Conservation (phyloP, 2,113 vertebrate species). For the Larimichthys polyactis region DNA sequence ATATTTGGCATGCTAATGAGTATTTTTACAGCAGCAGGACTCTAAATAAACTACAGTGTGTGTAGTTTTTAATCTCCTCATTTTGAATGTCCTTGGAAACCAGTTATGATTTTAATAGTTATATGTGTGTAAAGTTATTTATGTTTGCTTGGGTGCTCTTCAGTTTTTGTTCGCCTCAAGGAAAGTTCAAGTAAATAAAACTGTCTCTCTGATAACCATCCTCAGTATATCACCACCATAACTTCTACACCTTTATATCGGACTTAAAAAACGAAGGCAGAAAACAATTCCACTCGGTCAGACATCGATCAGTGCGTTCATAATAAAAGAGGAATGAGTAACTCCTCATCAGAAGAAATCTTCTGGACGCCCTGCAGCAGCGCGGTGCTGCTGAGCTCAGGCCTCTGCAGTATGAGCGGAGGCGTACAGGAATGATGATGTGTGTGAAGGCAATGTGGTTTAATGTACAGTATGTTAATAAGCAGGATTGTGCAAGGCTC, state of each 20-base stretch:
- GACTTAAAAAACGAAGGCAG: slow-evolving; percentile 19
- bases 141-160: background rate
- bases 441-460: slow-evolving; percentile 53
- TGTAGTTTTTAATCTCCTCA: background rate
- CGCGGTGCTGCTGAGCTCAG: slow-evolving; percentile 66
- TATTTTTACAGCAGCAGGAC: background rate
- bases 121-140: background rate
- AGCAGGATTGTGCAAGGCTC: slow-evolving; percentile 22
- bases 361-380: slow-evolving; percentile 54
- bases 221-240: background rate
- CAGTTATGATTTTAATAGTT: too few species aligned
- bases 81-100: background rate
- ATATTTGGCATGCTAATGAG: background rate
- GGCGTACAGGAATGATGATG: slow-evolving; percentile 62
- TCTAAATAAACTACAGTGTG: background rate
- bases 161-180: background rate
- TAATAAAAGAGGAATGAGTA: slow-evolving; percentile 35
- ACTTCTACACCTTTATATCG: background rate
- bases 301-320: slow-evolving; percentile 17
- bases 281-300: slow-evolving; percentile 28
- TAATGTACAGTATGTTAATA: slow-evolving; percentile 67
- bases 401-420: slow-evolving; percentile 55
- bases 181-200: slow-evolving; percentile 12
- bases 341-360: slow-evolving; percentile 29
- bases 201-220: background rate